Evolutionary conservation across 2,797 vertebrate genomes (phyloP), one percentile per base, ranked within the genome.

Genomic region (Notolabrus celidotus): DNA sequence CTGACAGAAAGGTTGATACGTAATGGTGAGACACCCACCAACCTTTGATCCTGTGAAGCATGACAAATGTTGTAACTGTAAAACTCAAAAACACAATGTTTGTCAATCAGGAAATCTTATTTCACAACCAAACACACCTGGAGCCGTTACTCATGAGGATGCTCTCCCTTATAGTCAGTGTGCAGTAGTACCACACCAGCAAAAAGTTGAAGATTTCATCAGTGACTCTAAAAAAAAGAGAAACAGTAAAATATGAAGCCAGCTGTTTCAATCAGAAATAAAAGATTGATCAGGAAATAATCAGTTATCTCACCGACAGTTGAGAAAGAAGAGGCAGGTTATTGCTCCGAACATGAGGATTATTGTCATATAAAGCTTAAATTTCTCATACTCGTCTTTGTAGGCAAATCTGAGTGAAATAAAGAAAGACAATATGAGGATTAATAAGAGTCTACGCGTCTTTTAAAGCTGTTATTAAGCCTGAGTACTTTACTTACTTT

Each of bases 11-110:
- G 0, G 97, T 98, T 57, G 98, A 99, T 7, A 99, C 96, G 0
- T 99, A 99, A 87, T 99, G 98, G 86, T 99, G 98, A 53, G 94
- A 97, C 67, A 99, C 98, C 98, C 98, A 99, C 98, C 98, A 99
- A 62, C 98, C 98, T 94, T 99, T 99, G 85, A 99, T 99, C 87
- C 98, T 95, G 64, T 69, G 63, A 55, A 42, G 12, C 2, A 54
- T 11, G 51, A 31, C 17, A 59, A 1, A 36, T 19, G 2, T 52
- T 25, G n/a, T n/a, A n/a, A n/a, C n/a, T n/a, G n/a, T n/a, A n/a
- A n/a, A n/a, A n/a, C n/a, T n/a, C n/a, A n/a, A 23, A 10, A 41
- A 58, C 4, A 41, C 5, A 17, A 10, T 29, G 22, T 34, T 7
- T 15, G 8, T 7, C 3, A 46, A 41, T 19, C 7, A 17, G 1